Evolutionary conservation across 2,113 vertebrate species (phyloP), one percentile per base, ranked within the genome.

Genomic region (Hyperopisus bebe): DNA sequence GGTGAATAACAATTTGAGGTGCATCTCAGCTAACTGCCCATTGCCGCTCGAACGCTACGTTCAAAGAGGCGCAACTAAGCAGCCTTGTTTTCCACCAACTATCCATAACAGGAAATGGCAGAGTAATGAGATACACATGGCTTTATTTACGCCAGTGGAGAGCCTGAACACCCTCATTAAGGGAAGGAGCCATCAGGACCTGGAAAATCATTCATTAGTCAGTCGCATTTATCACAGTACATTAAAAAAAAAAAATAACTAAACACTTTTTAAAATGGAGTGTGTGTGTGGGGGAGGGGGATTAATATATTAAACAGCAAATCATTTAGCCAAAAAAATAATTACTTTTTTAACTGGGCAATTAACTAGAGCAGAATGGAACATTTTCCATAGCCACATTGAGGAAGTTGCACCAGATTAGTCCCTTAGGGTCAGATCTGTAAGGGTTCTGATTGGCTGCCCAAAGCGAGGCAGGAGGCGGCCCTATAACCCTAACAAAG

Each of bases 41-140:
- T 10, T 42, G 39, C 17, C 44, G 47, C 21, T 46, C 0, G 44
- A 84, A 47, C 8, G 82, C 44, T 84, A 11, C 42, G 19, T 82
- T 44, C 21, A 44, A 46, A 84, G 8, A 84, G 21, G 74, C 82
- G 0, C 9, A 84, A 3, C 9, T 47, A 47, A 47, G 24, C 39
- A 47, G 82, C 5, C 39, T 5, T 84, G 82, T 84, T 84, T 42
- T 46, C 42, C 82, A 84, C 3, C 13, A 47, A n/a, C 17, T 84
- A n/a, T 47, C 44, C 82, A n/a, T 47, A 47, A 84, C 84, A 86
- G 84, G 48, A 86, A 86, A 86, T 51, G 84, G 27, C 27, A 50
- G 10, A 17, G 47, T 86, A 86, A 86, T 27, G 27, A 53, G 46
- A 50, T n/a, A 85, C 84, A 51, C 84, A 46, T 51, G 47, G 84